phyloP scores from a whole-genome alignment of 2,888 invertebrate genomes.

The Himalopsyche tibetana region DNA sequence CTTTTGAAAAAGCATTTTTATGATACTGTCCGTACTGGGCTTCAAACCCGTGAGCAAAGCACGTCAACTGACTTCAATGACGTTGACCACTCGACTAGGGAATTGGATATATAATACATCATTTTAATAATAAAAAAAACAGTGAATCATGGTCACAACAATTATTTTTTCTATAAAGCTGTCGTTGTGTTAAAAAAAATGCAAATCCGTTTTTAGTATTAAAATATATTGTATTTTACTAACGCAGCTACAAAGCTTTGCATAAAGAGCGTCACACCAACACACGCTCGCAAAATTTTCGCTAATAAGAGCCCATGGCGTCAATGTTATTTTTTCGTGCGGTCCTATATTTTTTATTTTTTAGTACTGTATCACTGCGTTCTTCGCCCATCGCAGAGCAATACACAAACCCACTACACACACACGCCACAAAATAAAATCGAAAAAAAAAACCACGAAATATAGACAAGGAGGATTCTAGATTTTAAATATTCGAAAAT shows the following conservation, averaged over 20 bases:
- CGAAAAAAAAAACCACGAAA: conserved; percentile 48
- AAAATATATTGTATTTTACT: too few species aligned
- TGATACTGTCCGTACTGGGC: too few species aligned
- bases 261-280: conserved; percentile 39
- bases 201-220: too few species aligned
- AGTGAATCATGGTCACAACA: too few species aligned
- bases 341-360: conserved; percentile 60
- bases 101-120: too few species aligned
- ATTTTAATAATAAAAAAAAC: too few species aligned
- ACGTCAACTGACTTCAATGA: too few species aligned
- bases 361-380: conserved; percentile 64
- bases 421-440: not conserved
- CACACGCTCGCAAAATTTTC: conserved; percentile 58
- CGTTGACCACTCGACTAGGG: too few species aligned
- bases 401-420: conserved; percentile 8
- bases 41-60: too few species aligned
- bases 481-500: conserved; percentile 64
- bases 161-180: too few species aligned
- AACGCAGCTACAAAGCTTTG: not conserved
- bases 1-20: too few species aligned
- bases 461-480: conserved; percentile 60
- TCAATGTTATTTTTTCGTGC: conserved; percentile 63
- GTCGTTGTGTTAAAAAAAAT: too few species aligned
- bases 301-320: conserved; percentile 61
- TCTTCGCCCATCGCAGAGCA: conserved; percentile 58